phyloP scores from a whole-genome alignment of 2,113 vertebrate genomes.

The Hippocampus abdominalis region DNA sequence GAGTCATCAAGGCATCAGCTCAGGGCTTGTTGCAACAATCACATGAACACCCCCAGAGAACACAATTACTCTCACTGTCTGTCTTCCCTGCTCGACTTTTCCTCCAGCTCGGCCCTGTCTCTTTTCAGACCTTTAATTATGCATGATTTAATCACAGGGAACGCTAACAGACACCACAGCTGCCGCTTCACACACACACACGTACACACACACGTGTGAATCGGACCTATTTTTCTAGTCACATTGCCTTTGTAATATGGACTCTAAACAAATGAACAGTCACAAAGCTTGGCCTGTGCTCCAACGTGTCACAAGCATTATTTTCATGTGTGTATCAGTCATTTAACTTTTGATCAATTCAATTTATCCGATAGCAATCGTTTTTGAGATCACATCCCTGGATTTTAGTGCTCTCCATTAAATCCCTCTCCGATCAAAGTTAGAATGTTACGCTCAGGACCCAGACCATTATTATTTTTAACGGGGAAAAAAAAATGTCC shows the following conservation, averaged over 20 bases:
- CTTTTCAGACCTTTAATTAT: slow-evolving; percentile 57
- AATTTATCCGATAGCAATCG: slow-evolving; percentile 7
- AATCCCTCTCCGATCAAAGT: slow-evolving; percentile 5
- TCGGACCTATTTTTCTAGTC: slow-evolving; percentile 23
- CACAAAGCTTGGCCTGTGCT: background rate
- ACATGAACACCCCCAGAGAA: slow-evolving; percentile 34
- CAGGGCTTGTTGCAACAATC: slow-evolving; percentile 44
- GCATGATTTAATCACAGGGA: slow-evolving; percentile 66
- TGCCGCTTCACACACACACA: slow-evolving; percentile 40
- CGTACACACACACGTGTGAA: slow-evolving; percentile 24
- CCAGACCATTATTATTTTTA: slow-evolving; percentile 13
- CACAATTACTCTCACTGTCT: slow-evolving; percentile 35
- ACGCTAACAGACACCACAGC: slow-evolving; percentile 40
- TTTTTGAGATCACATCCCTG: background rate
- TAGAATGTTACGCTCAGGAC: slow-evolving; percentile 3
- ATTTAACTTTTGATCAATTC: slow-evolving; percentile 9
- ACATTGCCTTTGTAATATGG: slow-evolving; percentile 10
- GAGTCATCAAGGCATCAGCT: slow-evolving; percentile 25
- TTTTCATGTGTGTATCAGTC: background rate
- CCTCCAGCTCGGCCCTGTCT: slow-evolving; percentile 23
- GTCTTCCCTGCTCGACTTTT: slow-evolving; percentile 13
- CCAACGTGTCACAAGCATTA: background rate
- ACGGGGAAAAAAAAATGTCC: slow-evolving; percentile 16
- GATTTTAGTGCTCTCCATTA: slow-evolving; percentile 11
- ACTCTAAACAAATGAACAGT: background rate